Evolutionary conservation across 2,888 invertebrate species (phyloP).

Genomic region (Vesta saturnalis): DNA sequence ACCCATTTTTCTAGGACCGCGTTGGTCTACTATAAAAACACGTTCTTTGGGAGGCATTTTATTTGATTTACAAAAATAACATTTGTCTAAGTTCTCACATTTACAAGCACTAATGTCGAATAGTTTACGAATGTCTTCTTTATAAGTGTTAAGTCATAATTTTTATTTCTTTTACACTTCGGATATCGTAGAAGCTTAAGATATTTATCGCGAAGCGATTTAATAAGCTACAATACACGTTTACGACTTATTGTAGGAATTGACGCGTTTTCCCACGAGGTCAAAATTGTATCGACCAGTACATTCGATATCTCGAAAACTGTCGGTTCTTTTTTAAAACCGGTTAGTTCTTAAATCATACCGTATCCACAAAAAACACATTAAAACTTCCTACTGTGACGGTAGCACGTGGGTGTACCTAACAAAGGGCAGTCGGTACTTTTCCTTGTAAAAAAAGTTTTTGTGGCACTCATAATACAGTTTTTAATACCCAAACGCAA

Average conservation of each 20-base stretch:
- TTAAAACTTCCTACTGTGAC: too few relatives aligned
- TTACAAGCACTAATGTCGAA: not conserved
- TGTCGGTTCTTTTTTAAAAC: too few relatives aligned
- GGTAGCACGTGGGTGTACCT: too few relatives aligned
- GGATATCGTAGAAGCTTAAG: not conserved
- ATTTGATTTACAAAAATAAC: not conserved
- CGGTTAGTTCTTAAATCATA: too few relatives aligned
- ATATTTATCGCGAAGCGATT: not conserved
- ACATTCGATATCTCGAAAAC: too few relatives aligned
- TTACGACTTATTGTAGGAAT: not conserved
- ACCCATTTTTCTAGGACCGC: not conserved
- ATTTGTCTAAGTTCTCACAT: not conserved
- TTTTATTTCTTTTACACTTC: not conserved
- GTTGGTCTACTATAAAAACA: not conserved
- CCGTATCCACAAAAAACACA: too few relatives aligned
- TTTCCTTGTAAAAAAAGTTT: too few relatives aligned
- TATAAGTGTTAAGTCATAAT: not conserved
- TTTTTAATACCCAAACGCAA: too few relatives aligned
- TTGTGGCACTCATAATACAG: too few relatives aligned
- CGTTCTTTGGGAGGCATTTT: not conserved
- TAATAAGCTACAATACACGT: not conserved
- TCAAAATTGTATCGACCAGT: too few relatives aligned
- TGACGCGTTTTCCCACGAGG: too few relatives aligned
- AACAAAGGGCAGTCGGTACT: too few relatives aligned
- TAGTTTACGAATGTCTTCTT: not conserved